phyloP scores from a whole-genome alignment of 1,140 invertebrate genomes.

The Mizuhopecten yessoensis region DNA sequence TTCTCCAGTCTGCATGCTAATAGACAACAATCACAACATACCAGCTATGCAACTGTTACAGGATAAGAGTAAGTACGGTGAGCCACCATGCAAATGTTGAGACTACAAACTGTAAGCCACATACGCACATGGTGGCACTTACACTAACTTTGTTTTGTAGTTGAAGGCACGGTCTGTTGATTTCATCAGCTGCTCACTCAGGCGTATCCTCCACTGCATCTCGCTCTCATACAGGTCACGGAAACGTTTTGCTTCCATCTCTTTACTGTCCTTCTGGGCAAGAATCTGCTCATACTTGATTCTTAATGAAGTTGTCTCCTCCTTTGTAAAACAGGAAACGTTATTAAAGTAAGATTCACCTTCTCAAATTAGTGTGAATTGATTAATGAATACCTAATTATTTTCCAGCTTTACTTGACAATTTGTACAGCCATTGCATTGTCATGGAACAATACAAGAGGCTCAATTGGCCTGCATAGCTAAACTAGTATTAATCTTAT shows the following conservation, averaged over 20 bases:
- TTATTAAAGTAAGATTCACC: not conserved
- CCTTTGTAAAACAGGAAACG: constrained; percentile 65
- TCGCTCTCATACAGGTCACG: constrained; percentile 79
- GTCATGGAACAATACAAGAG: too few species aligned
- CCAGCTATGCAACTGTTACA: not conserved
- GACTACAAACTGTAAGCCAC: constrained; percentile 23
- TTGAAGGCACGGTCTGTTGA: constrained; percentile 72
- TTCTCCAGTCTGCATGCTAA: too few species aligned
- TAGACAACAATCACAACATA: too few species aligned
- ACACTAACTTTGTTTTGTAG: constrained; percentile 72
- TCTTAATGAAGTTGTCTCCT: constrained; percentile 74
- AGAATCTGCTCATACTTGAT: constrained; percentile 74
- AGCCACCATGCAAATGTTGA: constrained; percentile 37
- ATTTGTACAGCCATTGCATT: too few species aligned
- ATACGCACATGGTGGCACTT: constrained; percentile 63
- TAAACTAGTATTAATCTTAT: too few species aligned
- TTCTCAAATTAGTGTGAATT: too few species aligned
- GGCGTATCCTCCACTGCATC: constrained; percentile 76
- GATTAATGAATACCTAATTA: too few species aligned
- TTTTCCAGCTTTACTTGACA: too few species aligned
- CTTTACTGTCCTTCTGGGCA: constrained; percentile 74
- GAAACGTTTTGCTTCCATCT: constrained; percentile 75
- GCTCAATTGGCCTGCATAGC: too few species aligned
- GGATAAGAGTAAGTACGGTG: not conserved
- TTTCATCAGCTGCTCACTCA: constrained; percentile 74